These are phyloP conservation scores for Notothenia rossii DNA, from an alignment of 2,113 vertebrate genomes.

Conservation along the genomic window DNA sequence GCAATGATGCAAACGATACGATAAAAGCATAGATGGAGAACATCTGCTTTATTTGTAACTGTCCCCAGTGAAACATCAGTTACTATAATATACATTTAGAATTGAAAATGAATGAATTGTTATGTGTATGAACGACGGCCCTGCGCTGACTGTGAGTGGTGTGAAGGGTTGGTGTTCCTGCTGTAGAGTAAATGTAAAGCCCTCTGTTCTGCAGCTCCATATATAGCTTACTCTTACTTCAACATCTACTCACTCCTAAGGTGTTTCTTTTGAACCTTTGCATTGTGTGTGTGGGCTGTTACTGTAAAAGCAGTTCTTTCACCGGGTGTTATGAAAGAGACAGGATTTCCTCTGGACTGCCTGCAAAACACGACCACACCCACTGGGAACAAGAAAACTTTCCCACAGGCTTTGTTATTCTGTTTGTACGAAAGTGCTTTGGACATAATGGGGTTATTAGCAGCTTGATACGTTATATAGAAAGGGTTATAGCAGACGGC, in stretches of 20 bases:
- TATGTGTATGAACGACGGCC: no score
- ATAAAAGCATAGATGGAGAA: conserved; percentile 5
- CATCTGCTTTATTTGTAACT: not conserved
- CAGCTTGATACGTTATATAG: not conserved
- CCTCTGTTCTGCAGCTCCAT: not conserved
- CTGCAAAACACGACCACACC: conserved; percentile 38
- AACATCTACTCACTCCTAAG: conserved; percentile 10
- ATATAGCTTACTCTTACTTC: not conserved
- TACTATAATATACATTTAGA: no score
- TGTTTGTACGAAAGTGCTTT: conserved; percentile 14
- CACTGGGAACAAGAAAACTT: not conserved
- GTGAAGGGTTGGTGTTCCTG: not conserved
- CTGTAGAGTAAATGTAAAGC: not conserved
- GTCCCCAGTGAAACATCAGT: no score
- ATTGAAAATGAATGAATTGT: no score
- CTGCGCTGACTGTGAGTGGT: not conserved
- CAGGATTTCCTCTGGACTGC: conserved; percentile 77
- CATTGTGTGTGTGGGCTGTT: conserved; percentile 59
- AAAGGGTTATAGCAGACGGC: not conserved
- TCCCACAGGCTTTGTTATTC: conserved; percentile 13
- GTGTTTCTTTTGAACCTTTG: conserved; percentile 6
- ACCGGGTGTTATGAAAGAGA: conserved; percentile 50
- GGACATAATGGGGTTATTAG: not conserved
- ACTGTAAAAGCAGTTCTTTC: conserved; percentile 36
- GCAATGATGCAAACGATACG: not conserved